A percentile compares a stretch with the other conserved stretches of the same genome.
These are phyloP conservation scores for Ctenicera cuprea DNA, from an alignment of 2,888 invertebrate genomes.

Conservation along the genomic window DNA sequence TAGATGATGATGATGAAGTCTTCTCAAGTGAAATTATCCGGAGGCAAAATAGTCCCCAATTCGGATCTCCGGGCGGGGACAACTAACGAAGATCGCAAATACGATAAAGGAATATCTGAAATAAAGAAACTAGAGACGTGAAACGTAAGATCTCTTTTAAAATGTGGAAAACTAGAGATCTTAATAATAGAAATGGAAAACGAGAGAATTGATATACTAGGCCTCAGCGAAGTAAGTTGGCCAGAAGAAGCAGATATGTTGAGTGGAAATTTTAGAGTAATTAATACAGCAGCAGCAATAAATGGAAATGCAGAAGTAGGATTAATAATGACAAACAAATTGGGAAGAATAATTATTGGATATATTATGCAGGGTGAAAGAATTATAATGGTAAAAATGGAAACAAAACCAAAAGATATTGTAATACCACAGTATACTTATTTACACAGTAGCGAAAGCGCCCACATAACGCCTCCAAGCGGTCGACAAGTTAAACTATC, in stretches of 20 bases:
- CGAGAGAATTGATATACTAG: slow-evolving; percentile 1
- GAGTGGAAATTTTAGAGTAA: slow-evolving; percentile 10
- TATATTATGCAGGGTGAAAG: neutral
- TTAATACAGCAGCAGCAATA: slow-evolving; percentile 4
- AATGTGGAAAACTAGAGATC: neutral
- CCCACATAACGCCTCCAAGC: too few species aligned
- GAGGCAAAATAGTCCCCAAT: too few species aligned
- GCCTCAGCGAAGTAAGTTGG: neutral
- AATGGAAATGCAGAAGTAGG: neutral
- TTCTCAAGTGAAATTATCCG: neutral
- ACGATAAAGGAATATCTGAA: neutral
- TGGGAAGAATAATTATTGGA: neutral
- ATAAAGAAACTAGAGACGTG: neutral
- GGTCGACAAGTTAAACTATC: too few species aligned
- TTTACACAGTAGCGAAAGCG: too few species aligned
- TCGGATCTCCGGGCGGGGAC: too few species aligned
- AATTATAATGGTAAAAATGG: slow-evolving; percentile 3
- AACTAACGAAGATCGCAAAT: neutral
- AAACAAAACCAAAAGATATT: slow-evolving; percentile 14
- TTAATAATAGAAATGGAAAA: neutral
- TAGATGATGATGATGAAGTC: too few species aligned
- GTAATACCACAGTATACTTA: too few species aligned
- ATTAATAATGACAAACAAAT: slow-evolving; percentile 6
- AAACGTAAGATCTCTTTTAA: neutral
- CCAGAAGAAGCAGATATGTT: neutral